Percentiles rank a stretch among this genome's conserved stretches.
These are phyloP conservation scores for Molanna angustata DNA, from an alignment of 2,888 invertebrate species.

Conservation along the genomic window DNA sequence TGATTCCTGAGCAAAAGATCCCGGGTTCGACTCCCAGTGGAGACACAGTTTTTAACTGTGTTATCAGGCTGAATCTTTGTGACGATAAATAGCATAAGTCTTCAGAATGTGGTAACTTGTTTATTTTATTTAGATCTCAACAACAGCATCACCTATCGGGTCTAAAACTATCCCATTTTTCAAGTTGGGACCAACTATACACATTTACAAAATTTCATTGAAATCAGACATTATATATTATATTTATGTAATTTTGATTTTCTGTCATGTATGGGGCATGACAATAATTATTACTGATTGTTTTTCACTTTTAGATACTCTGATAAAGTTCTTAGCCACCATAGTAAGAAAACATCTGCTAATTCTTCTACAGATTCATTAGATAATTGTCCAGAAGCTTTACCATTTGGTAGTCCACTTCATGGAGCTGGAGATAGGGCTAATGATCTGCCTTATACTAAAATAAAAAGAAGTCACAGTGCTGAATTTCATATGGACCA, in stretches of 20 bases:
- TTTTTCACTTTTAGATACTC: conserved; percentile 50
- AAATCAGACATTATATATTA: too few species aligned
- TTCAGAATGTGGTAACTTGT: too few species aligned
- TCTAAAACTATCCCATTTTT: too few species aligned
- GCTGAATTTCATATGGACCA: conserved; percentile 24
- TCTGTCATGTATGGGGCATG: background rate
- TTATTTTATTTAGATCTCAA: too few species aligned
- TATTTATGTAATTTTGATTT: conserved; percentile 11
- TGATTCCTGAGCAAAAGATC: too few species aligned
- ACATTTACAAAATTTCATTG: too few species aligned
- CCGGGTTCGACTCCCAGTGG: too few species aligned
- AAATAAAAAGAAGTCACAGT: conserved; percentile 27
- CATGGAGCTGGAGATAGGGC: conserved; percentile 24
- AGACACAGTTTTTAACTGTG: too few species aligned
- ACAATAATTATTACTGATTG: background rate
- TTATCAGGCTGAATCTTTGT: too few species aligned
- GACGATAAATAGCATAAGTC: too few species aligned
- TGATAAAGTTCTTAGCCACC: conserved; percentile 66
- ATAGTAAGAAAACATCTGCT: conserved; percentile 58
- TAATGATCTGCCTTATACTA: conserved; percentile 3
- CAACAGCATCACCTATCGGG: too few species aligned
- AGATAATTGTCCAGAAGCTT: conserved; percentile 43
- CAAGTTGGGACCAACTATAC: too few species aligned
- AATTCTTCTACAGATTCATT: conserved; percentile 37
- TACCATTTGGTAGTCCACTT: conserved; percentile 31